phyloP scores from a whole-genome alignment of 2,113 vertebrate species.

The Glaucidium brasilianum region DNA sequence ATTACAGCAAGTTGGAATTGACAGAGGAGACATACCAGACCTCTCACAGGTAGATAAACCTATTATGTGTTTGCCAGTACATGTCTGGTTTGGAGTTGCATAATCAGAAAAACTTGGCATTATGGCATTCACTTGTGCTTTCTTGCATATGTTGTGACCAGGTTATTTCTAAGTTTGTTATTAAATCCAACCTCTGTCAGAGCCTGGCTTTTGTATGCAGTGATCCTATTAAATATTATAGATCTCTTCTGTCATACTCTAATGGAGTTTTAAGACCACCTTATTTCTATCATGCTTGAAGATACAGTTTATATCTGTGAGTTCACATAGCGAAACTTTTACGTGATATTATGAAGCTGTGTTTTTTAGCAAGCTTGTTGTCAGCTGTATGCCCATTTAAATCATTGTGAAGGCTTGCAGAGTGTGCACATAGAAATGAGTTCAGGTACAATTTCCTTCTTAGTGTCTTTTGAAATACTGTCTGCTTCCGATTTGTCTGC shows the following conservation, averaged over 20 bases:
- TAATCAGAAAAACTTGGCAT: not conserved
- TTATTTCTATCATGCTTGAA: not conserved
- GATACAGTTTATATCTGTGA: not conserved
- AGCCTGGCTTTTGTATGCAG: not conserved
- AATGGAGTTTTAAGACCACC: not conserved
- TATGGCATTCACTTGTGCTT: not conserved
- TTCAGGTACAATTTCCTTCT: not conserved
- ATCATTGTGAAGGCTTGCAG: not conserved
- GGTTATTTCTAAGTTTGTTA: not conserved
- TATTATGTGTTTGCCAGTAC: not conserved
- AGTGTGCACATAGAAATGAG: not conserved
- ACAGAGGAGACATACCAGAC: constrained; percentile 96
- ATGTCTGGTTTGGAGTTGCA: not conserved
- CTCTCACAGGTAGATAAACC: constrained; percentile 86
- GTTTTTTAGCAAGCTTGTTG: not conserved
- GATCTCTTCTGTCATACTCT: not conserved
- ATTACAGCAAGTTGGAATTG: constrained; percentile 96
- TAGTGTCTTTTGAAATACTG: not conserved
- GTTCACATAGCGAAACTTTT: not conserved
- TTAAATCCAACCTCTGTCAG: not conserved
- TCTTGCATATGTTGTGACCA: not conserved
- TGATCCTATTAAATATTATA: not conserved
- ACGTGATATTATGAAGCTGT: not conserved
- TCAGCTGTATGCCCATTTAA: not conserved
- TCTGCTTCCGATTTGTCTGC: not conserved